Conservation (phyloP, 2,888 invertebrate species). For the Mimumesa dahlbomi region DNA sequence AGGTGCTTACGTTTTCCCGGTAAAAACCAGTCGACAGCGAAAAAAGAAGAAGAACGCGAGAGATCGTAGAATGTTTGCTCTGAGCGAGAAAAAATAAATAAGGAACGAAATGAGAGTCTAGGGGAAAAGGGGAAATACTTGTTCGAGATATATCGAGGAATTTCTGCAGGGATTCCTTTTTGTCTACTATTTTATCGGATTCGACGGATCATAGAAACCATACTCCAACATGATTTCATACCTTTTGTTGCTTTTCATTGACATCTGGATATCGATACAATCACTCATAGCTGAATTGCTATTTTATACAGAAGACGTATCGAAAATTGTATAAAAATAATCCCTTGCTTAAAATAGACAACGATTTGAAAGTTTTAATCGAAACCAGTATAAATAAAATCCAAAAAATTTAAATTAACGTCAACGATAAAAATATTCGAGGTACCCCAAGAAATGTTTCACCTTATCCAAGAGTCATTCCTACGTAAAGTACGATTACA, state of each 20-base stretch:
- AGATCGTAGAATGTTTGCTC: constrained; percentile 38
- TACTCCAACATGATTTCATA: constrained; percentile 35
- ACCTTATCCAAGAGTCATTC: no score
- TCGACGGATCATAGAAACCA: constrained; percentile 38
- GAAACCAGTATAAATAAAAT: no score
- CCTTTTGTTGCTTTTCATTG: background rate
- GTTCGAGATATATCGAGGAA: constrained; percentile 61
- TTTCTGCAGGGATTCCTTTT: constrained; percentile 60
- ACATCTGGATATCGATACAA: background rate
- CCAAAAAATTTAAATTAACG: no score
- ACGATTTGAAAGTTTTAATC: no score
- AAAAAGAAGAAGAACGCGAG: constrained; percentile 22
- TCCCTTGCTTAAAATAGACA: no score
- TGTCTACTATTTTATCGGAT: constrained; percentile 37
- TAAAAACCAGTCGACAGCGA: background rate
- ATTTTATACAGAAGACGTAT: no score
- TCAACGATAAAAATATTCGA: no score
- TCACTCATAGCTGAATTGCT: no score
- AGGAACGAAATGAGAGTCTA: constrained; percentile 26
- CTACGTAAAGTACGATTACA: no score
- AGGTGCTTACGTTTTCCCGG: background rate
- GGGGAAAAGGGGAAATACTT: constrained; percentile 37
- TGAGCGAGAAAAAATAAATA: constrained; percentile 50
- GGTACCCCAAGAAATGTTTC: no score
- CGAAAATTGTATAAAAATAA: no score